A percentile compares a stretch with the other conserved stretches of the same genome.
Conservation (phyloP, 1,140 invertebrate species). For the Lepidostoma basale region DNA sequence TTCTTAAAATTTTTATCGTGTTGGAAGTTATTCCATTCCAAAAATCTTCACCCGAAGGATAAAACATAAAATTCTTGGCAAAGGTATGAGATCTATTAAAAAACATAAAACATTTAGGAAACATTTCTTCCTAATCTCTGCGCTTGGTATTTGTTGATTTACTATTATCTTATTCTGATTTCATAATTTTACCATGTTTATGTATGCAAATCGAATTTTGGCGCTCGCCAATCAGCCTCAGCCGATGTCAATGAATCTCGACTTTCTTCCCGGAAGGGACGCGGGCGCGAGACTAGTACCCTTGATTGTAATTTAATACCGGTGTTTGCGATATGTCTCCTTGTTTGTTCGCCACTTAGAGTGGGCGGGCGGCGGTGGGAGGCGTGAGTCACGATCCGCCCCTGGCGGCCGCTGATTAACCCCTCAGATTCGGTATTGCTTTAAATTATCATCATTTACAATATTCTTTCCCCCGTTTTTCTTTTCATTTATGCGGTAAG, state of each 20-base stretch:
- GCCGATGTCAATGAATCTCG: conserved; percentile 13
- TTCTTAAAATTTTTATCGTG: too few relatives aligned
- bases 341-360: background rate
- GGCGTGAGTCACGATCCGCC: conserved; percentile 20
- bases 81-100: too few relatives aligned
- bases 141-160: background rate
- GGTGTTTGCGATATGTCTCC: conserved; percentile 16
- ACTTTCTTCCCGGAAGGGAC: conserved; percentile 22
- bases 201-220: background rate
- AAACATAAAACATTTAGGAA: too few relatives aligned
- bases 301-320: conserved; percentile 29
- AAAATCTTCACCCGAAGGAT: too few relatives aligned
- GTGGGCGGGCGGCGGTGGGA: background rate
- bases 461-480: too few relatives aligned
- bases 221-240: background rate
- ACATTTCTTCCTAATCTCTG: background rate
- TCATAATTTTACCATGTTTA: background rate
- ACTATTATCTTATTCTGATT: background rate
- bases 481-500: too few relatives aligned
- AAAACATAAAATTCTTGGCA: too few relatives aligned
- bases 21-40: too few relatives aligned
- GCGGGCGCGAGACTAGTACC: background rate
- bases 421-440: too few relatives aligned
- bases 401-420: background rate
- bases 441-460: too few relatives aligned